Conservation (phyloP, 2,797 vertebrate species). For the Lithobates pipiens region DNA sequence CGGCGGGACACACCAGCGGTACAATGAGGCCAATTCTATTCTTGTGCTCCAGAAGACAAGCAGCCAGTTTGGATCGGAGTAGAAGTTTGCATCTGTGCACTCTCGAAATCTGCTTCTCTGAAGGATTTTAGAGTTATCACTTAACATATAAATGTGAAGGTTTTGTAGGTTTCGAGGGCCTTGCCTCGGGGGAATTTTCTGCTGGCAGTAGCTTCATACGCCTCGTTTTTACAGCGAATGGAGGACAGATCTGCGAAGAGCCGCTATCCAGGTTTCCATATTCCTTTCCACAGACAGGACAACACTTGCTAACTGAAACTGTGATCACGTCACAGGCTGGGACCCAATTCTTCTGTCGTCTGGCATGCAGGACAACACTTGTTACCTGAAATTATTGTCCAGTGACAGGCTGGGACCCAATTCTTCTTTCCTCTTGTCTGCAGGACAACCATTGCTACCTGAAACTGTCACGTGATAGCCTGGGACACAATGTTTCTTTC, state of each 20-base stretch:
- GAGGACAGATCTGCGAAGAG: constrained; percentile 2
- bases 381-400: no score
- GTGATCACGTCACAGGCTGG: no score
- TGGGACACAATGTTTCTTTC: no score
- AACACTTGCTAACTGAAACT: no score
- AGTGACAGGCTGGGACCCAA: no score
- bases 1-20: constrained; percentile 19
- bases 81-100: constrained; percentile 46
- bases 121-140: constrained; percentile 23
- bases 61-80: constrained; percentile 41
- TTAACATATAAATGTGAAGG: constrained; percentile 45
- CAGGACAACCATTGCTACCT: no score
- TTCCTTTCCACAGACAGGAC: no score
- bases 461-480: no score
- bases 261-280: background rate
- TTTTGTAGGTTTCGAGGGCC: constrained; percentile 17
- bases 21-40: constrained; percentile 41
- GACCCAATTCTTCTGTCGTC: no score
- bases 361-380: no score
- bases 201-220: background rate
- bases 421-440: no score
- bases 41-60: constrained; percentile 24
- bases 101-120: constrained; percentile 20
- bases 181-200: constrained; percentile 6
- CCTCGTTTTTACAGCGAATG: background rate